These are phyloP conservation scores for Rhaphigaster nebulosa DNA, from an alignment of 2,888 invertebrate species.

Conservation along the genomic window DNA sequence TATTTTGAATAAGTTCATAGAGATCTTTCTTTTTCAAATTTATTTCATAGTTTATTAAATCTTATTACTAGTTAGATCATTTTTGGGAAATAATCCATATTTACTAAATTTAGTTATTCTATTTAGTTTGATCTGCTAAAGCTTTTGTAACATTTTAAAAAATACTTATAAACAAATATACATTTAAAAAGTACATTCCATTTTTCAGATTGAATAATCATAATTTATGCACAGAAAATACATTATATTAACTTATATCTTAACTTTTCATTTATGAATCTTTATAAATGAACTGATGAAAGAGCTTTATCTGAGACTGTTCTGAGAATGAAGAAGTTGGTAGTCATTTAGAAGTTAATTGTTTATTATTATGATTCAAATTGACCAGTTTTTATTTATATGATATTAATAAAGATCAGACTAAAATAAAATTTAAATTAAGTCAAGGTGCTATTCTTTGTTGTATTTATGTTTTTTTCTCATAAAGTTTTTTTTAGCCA, in stretches of 20 bases:
- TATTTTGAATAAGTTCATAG: not conserved
- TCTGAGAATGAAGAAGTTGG: not conserved
- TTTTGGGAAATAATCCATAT: not conserved
- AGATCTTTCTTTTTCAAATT: not conserved
- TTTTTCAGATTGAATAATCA: not conserved
- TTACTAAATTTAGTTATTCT: not conserved
- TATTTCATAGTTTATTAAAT: not conserved
- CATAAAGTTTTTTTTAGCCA: not conserved
- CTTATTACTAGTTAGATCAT: not conserved
- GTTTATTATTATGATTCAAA: not conserved
- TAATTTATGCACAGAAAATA: not conserved
- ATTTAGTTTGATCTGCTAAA: not conserved
- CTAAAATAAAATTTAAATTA: not conserved
- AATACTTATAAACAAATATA: conserved; percentile 26
- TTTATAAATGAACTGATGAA: not conserved
- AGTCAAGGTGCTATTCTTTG: not conserved
- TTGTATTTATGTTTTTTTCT: not conserved
- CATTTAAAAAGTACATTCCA: not conserved
- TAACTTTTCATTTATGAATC: not conserved
- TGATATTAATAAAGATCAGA: not conserved
- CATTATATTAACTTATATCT: conserved; percentile 13
- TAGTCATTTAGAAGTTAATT: not conserved
- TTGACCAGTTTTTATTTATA: not conserved
- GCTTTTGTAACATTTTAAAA: not conserved
- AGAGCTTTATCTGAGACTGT: not conserved